A percentile compares a stretch with the other conserved stretches of the same genome.
phyloP scores from a whole-genome alignment of 1,140 invertebrate species.

The Battus philenor region DNA sequence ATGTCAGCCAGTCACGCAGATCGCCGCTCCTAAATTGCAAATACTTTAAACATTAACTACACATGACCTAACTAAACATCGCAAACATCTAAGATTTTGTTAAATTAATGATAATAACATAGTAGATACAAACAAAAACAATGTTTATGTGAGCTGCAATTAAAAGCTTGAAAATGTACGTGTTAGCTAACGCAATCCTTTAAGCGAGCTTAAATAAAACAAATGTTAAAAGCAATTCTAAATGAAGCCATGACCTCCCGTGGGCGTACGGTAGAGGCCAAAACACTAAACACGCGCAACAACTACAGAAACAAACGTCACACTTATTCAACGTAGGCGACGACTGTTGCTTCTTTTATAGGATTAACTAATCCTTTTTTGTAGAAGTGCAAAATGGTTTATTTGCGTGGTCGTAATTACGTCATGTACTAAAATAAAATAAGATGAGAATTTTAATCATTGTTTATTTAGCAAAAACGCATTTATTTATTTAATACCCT shows the following conservation, averaged over 20 bases:
- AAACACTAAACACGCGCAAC: conserved; percentile 35
- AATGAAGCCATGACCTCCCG: conserved; percentile 16
- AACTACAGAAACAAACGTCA: conserved; percentile 21
- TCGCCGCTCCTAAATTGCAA: conserved; percentile 23
- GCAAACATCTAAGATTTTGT: too few species aligned
- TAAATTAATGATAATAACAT: too few species aligned
- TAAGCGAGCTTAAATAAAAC: conserved; percentile 15
- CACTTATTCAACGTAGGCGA: conserved; percentile 34
- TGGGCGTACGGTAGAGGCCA: conserved; percentile 57
- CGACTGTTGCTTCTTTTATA: conserved; percentile 30
- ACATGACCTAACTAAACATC: too few species aligned
- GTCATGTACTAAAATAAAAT: not conserved
- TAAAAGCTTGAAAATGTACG: too few species aligned
- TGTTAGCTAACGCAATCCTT: too few species aligned
- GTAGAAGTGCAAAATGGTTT: conserved; percentile 6
- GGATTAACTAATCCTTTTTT: conserved; percentile 11
- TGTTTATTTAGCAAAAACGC: too few species aligned
- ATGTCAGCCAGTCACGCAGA: conserved; percentile 35
- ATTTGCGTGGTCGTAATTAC: too few species aligned
- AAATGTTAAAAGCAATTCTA: conserved; percentile 8
- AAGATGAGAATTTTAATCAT: too few species aligned
- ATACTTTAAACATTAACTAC: too few species aligned
- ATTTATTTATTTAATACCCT: too few species aligned
- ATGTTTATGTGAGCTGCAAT: too few species aligned
- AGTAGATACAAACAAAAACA: too few species aligned